Conservation (phyloP, 1,140 invertebrate genomes). For the Bombus sibiricus region DNA sequence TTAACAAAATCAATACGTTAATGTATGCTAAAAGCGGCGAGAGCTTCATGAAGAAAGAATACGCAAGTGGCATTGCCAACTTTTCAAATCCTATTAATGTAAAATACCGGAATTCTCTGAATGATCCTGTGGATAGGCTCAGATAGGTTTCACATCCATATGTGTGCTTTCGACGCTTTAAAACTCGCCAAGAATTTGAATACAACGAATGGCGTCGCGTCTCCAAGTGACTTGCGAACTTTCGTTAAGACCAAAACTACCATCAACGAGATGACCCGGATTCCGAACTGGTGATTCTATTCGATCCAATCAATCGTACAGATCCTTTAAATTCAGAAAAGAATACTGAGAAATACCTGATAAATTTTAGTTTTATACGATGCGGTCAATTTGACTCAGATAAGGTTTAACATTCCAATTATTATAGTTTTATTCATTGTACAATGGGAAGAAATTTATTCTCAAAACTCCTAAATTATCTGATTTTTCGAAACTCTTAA, state of each 20-base stretch:
- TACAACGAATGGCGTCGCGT: slow-evolving; percentile 35
- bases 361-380: slow-evolving; percentile 19
- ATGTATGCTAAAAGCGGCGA: slow-evolving; percentile 53
- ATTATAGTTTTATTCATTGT: neutral
- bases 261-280: slow-evolving; percentile 18
- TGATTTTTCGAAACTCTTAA: too few relatives aligned
- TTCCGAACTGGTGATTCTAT: neutral
- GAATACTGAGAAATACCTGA: neutral
- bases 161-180: neutral
- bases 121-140: slow-evolving; percentile 50
- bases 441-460: too few relatives aligned
- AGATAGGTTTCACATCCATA: neutral
- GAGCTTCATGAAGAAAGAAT: slow-evolving; percentile 43
- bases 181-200: slow-evolving; percentile 45
- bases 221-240: slow-evolving; percentile 21
- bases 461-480: too few relatives aligned
- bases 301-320: neutral
- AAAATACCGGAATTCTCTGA: slow-evolving; percentile 57
- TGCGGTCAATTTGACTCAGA: too few relatives aligned
- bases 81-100: slow-evolving; percentile 61
- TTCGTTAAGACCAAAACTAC: slow-evolving; percentile 44
- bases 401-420: too few relatives aligned
- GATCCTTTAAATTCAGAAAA: neutral
- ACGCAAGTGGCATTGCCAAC: slow-evolving; percentile 52
- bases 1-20: slow-evolving; percentile 47